Evolutionary conservation across 1,140 invertebrate species (phyloP).

Genomic region (Venturia canescens): DNA sequence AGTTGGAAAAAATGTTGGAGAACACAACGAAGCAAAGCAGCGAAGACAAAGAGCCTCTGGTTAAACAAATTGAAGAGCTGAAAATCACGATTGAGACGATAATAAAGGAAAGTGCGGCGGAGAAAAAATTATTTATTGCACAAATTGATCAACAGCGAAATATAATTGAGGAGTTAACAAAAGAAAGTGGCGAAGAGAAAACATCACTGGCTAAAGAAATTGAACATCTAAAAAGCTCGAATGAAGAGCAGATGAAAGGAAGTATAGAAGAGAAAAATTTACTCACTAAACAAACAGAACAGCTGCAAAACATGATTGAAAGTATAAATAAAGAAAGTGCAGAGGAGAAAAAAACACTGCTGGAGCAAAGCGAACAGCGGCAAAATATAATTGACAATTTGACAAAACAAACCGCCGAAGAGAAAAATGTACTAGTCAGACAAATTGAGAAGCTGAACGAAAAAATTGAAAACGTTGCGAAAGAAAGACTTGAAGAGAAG

Average conservation of each 20-base stretch:
- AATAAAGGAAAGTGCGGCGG: slow-evolving; percentile 42
- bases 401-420: no score
- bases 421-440: no score
- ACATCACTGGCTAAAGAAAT: slow-evolving; percentile 73
- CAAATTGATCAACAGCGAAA: no score
- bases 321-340: no score
- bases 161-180: no score
- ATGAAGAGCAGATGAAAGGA: no score
- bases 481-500: slow-evolving; percentile 50
- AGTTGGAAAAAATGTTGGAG: slow-evolving; percentile 68
- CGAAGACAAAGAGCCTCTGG: slow-evolving; percentile 60
- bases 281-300: no score
- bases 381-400: slow-evolving; percentile 59
- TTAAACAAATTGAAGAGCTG: slow-evolving; percentile 72
- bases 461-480: no score
- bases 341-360: no score
- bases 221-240: slow-evolving; percentile 62
- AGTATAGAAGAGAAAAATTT: no score
- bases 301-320: no score
- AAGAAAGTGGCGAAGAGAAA: slow-evolving; percentile 39
- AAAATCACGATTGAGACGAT: slow-evolving; percentile 68
- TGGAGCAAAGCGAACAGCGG: slow-evolving; percentile 49
- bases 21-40: slow-evolving; percentile 59
- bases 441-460: slow-evolving; percentile 64
- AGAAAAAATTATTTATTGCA: no score